Conservation (phyloP, 2,888 invertebrate species). For the Heteromyza rotundicornis region DNA sequence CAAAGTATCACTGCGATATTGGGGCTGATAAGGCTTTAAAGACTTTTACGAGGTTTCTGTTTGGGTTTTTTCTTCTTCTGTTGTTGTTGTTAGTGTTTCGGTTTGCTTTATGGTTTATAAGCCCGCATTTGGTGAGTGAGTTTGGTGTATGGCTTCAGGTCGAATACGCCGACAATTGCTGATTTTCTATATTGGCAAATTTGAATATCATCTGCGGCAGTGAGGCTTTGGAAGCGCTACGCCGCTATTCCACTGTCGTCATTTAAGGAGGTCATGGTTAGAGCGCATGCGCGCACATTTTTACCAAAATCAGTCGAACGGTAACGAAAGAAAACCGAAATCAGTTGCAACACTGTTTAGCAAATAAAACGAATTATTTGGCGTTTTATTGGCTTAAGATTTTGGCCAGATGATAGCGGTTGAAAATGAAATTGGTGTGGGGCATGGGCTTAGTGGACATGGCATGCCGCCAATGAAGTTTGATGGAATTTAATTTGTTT, state of each 20-base stretch:
- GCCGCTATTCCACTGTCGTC: conserved; percentile 44
- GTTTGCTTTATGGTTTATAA: conserved; percentile 3
- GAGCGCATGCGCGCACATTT: conserved; percentile 3
- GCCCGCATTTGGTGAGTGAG: conserved; percentile 15
- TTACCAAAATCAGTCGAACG: background rate
- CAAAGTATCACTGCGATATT: conserved; percentile 46
- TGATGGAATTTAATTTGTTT: no score
- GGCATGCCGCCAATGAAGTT: no score
- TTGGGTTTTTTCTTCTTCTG: background rate
- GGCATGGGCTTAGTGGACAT: background rate
- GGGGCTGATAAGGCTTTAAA: conserved; percentile 29
- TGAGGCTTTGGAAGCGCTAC: background rate
- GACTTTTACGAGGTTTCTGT: no score
- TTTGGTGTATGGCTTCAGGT: conserved; percentile 51
- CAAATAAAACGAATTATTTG: conserved; percentile 7
- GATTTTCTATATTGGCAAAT: conserved; percentile 48
- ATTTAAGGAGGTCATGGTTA: conserved; percentile 51
- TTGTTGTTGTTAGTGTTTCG: background rate
- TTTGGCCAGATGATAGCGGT: background rate
- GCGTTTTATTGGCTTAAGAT: conserved; percentile 1
- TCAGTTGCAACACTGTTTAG: background rate
- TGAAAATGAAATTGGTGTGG: conserved; percentile 1
- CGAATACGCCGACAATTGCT: conserved; percentile 50
- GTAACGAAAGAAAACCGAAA: background rate
- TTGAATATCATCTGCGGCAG: conserved; percentile 32